Percentiles rank a stretch among this genome's conserved stretches.
Conservation (phyloP, 2,797 vertebrate species). For the Alauda arvensis region DNA sequence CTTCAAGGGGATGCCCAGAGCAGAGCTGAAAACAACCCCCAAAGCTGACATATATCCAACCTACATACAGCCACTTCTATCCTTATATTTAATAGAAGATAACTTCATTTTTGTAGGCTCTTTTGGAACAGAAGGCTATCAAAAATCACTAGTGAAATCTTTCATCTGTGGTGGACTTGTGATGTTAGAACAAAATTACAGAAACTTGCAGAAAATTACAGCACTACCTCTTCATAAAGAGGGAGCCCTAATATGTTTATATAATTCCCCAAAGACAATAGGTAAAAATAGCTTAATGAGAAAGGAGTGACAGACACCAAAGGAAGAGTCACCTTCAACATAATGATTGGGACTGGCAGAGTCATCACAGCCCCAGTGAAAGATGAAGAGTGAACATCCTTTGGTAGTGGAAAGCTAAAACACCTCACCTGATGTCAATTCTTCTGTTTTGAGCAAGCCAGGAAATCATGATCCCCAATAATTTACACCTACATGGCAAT, state of each 20-base stretch:
- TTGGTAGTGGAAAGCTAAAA: neutral
- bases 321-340: neutral
- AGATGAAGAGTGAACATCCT: neutral
- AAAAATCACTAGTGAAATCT: neutral
- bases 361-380: neutral
- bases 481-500: neutral
- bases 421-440: rapidly evolving
- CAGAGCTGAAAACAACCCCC: neutral
- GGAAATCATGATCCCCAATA: neutral
- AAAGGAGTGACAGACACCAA: neutral
- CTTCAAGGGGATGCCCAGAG: neutral
- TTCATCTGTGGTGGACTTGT: neutral
- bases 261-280: neutral
- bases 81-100: neutral
- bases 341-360: neutral
- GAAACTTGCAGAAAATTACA: neutral
- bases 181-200: neutral
- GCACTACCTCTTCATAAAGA: neutral
- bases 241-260: neutral
- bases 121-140: neutral
- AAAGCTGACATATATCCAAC: neutral
- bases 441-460: neutral
- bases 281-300: neutral
- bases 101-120: neutral
- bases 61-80: neutral